Evolutionary conservation across 2,888 invertebrate species (phyloP), one percentile per base, ranked within the genome.

Genomic region (Leptopilina syphax): DNA sequence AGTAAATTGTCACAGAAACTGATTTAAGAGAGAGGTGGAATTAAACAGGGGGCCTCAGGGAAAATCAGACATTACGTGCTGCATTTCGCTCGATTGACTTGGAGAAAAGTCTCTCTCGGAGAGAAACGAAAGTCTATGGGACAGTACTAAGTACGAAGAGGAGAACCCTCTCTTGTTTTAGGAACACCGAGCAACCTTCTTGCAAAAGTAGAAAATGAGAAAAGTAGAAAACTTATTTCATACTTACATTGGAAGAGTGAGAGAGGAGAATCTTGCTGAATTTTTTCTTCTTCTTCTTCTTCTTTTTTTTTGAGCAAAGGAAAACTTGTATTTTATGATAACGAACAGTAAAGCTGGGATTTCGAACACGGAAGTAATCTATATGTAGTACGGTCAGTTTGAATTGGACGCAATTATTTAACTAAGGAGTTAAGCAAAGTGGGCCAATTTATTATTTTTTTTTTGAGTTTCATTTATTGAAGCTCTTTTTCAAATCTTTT

Each of bases 1-100:
- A 80, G 81, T 83, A 83, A 83, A 83, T 81, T 80, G 80, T 83
- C 81, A 77, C 68, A 79, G 81, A 70, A 81, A 77, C 77, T 80
- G 80, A 83, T 83, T 83, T 79, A 83, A 81, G 81, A 77, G 81
- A 77, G 77, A 78, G 73, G 65, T 67, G 76, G 81, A 77, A 81
- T 78, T 79, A 80, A 81, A 77, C 66, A 79, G 79, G 76, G 76
- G 77, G 80, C 79, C 65, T 54, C 65, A 79, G 81, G 77, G 80
- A 67, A 77, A 83, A 79, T 65, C 70, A 63, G 78, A 79, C 79
- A 78, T 79, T 73, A 65, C 79, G 70, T 77, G 65, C 80, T 77
- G 65, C 80, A 79, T 76, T 77, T 41, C 60, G 60, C 63, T 79
- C 80, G 78, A 83, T 81, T 80, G 81, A 80, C 70, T 81, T 57